Evolutionary conservation across 2,888 invertebrate genomes (phyloP).

Genomic region (Campoletis raptor): DNA sequence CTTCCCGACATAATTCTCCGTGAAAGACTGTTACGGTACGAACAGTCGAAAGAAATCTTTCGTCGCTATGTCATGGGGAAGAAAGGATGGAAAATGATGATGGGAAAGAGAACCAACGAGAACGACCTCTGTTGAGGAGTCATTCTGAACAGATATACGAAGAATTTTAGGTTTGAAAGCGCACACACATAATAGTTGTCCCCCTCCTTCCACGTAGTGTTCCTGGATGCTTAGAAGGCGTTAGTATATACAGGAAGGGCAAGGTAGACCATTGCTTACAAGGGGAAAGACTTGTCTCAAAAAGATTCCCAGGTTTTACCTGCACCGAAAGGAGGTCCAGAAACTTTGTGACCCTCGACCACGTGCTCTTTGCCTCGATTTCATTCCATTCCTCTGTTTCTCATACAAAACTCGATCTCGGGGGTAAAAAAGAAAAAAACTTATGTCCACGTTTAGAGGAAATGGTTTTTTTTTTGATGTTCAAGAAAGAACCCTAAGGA

Average conservation of each 20-base stretch:
- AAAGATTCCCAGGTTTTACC: slow-evolving; percentile 34
- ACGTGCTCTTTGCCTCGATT: slow-evolving; percentile 31
- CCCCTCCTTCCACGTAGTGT: slow-evolving; percentile 41
- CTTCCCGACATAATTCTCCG: not conserved
- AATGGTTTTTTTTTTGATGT: slow-evolving; percentile 40
- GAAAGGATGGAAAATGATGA: not conserved
- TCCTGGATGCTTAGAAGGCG: slow-evolving; percentile 19
- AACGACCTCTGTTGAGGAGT: slow-evolving; percentile 37
- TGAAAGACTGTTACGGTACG: not conserved
- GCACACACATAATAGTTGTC: slow-evolving; percentile 67
- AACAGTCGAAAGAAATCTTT: not conserved
- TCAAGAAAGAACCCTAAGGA: not conserved
- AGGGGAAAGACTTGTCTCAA: slow-evolving; percentile 62
- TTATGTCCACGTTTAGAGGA: slow-evolving; percentile 19
- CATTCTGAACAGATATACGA: slow-evolving; percentile 78
- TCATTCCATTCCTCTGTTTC: not conserved
- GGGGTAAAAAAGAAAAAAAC: slow-evolving; percentile 3
- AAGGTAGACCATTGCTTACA: slow-evolving; percentile 46
- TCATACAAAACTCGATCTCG: not conserved
- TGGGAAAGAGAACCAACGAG: slow-evolving; percentile 73
- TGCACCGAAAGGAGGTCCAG: not conserved
- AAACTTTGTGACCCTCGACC: slow-evolving; percentile 32
- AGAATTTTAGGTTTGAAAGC: slow-evolving; percentile 76
- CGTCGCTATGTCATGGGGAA: not conserved
- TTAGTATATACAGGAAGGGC: slow-evolving; percentile 47